Evolutionary conservation across 2,888 invertebrate species (phyloP).

Genomic region (Leptinotarsa tumamoca): DNA sequence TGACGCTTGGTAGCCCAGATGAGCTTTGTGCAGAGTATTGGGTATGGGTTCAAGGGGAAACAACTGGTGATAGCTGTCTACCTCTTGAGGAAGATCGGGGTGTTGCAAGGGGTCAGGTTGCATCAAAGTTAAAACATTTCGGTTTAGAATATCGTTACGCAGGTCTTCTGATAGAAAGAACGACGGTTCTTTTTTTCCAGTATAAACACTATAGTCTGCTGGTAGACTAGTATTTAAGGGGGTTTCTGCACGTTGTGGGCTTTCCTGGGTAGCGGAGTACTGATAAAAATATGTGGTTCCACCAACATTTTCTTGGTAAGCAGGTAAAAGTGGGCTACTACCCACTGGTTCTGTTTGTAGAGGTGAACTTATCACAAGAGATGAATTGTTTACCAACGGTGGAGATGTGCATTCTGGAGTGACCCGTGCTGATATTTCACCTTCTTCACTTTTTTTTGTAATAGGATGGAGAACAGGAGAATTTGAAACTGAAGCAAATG

Average conservation of each 20-base stretch:
- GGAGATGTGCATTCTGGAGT: conserved; percentile 57
- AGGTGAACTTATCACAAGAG: conserved; percentile 17
- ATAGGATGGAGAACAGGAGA: conserved; percentile 53
- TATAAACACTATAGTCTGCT: conserved; percentile 73
- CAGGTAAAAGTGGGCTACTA: conserved; percentile 57
- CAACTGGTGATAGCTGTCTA: conserved; percentile 91
- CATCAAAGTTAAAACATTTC: conserved; percentile 79
- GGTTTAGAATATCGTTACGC: conserved; percentile 80
- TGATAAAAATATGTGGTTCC: conserved; percentile 95
- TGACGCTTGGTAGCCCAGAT: conserved; percentile 81
- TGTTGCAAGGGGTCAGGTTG: conserved; percentile 78
- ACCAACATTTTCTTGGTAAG: conserved; percentile 86
- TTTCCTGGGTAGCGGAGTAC: conserved; percentile 48
- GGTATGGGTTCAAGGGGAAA: conserved; percentile 83
- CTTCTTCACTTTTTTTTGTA: conserved; percentile 53
- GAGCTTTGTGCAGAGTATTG: conserved; percentile 73
- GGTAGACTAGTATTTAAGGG: conserved; percentile 50
- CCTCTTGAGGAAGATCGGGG: conserved; percentile 79
- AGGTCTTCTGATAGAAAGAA: conserved; percentile 90
- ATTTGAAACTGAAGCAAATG: conserved; percentile 58
- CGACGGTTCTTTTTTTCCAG: conserved; percentile 70
- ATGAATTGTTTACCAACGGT: conserved; percentile 60
- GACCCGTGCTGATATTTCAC: conserved; percentile 44
- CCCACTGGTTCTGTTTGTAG: conserved; percentile 59
- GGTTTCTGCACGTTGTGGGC: conserved; percentile 53